Evolutionary conservation across 1,140 invertebrate species (phyloP).

Genomic region (Teleogryllus occipitalis): DNA sequence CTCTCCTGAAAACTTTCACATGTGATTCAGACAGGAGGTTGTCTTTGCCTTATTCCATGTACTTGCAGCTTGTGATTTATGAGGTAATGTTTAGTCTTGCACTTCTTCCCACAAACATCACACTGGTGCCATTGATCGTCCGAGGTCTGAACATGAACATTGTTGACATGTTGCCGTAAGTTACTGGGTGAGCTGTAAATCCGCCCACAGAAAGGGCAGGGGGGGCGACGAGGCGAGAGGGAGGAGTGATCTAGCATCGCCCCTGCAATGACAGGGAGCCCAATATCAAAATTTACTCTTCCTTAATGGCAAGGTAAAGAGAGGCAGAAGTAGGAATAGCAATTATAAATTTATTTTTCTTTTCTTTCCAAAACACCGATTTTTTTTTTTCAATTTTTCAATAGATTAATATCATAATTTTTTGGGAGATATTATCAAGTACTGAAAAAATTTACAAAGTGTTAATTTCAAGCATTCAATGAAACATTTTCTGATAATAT

Average conservation of each 20-base stretch:
- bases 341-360: too few species aligned
- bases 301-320: neutral
- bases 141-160: slow-evolving; percentile 59
- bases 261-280: slow-evolving; percentile 22
- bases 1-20: too few species aligned
- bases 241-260: slow-evolving; percentile 15
- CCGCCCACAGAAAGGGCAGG: slow-evolving; percentile 57
- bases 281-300: neutral
- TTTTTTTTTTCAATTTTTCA: too few species aligned
- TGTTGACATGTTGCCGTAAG: slow-evolving; percentile 61
- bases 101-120: slow-evolving; percentile 61
- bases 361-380: too few species aligned
- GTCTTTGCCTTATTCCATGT: slow-evolving; percentile 56
- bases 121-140: slow-evolving; percentile 62
- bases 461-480: too few species aligned
- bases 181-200: slow-evolving; percentile 60
- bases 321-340: neutral
- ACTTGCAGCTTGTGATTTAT: slow-evolving; percentile 67
- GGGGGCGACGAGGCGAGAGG: slow-evolving; percentile 40
- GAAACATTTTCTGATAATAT: too few species aligned
- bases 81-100: slow-evolving; percentile 67
- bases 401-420: too few species aligned
- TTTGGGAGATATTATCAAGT: too few species aligned
- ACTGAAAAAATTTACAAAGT: too few species aligned
- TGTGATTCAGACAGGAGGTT: slow-evolving; percentile 15